Percentiles rank a stretch among this genome's conserved stretches.
Evolutionary conservation across 2,113 vertebrate genomes (phyloP).

Genomic region (Anas platyrhynchos): DNA sequence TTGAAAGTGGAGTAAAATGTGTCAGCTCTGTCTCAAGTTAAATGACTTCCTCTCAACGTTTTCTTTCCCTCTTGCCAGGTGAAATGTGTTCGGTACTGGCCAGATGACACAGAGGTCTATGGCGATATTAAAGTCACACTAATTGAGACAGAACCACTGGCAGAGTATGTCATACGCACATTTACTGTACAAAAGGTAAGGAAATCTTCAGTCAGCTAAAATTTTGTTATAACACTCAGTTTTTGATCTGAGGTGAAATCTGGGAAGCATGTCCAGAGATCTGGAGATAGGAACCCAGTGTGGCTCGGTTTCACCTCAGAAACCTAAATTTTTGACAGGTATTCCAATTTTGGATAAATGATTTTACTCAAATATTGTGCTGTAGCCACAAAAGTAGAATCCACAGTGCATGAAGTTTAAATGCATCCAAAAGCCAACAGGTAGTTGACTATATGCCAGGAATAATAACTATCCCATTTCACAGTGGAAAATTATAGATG

Average conservation of each 20-base stretch:
- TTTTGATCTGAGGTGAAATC: not conserved
- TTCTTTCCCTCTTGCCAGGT: slow-evolving; percentile 78
- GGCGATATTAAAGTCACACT: slow-evolving; percentile 97
- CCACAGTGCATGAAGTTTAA: slow-evolving; percentile 1
- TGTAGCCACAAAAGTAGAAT: not conserved
- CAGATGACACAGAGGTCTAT: slow-evolving; percentile 94
- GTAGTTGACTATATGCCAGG: slow-evolving; percentile 8
- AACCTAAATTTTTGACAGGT: not conserved
- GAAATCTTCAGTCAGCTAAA: not conserved
- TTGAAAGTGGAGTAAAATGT: slow-evolving; percentile 7
- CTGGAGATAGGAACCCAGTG: not conserved
- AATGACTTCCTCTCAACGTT: not conserved
- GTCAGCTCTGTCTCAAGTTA: not conserved
- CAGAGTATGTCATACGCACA: slow-evolving; percentile 95
- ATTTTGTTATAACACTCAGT: not conserved
- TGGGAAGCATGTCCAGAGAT: not conserved
- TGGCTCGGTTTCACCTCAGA: not conserved
- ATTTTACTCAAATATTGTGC: slow-evolving; percentile 28
- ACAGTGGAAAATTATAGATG: not conserved
- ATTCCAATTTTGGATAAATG: slow-evolving; percentile 1
- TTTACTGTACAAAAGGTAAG: slow-evolving; percentile 98
- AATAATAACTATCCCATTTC: not conserved
- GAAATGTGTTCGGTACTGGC: slow-evolving; percentile 98
- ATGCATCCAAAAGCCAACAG: slow-evolving; percentile 14
- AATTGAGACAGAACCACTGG: slow-evolving; percentile 95